A percentile compares a stretch with the other conserved stretches of the same genome.
Conservation (phyloP, 1,140 invertebrate species). For the Trissolcus basalis region DNA sequence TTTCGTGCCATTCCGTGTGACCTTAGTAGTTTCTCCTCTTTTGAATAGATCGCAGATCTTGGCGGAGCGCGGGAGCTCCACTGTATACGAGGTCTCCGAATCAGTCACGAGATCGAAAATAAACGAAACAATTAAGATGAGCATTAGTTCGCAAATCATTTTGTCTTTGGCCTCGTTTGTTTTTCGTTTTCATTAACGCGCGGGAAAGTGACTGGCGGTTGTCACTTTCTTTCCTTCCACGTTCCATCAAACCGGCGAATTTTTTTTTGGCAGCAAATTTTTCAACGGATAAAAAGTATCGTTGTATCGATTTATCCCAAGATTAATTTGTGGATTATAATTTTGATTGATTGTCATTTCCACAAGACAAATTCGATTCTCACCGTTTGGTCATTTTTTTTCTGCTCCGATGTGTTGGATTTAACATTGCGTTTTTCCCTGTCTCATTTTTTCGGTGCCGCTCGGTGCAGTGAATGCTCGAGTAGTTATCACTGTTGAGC, state of each 20-base stretch:
- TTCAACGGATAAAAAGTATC: no score
- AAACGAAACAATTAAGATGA: slow-evolving; percentile 61
- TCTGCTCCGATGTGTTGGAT: no score
- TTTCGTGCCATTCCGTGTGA: slow-evolving; percentile 57
- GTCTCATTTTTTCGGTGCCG: background rate
- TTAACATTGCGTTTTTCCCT: no score
- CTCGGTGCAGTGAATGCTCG: slow-evolving; percentile 14
- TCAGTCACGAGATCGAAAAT: slow-evolving; percentile 60
- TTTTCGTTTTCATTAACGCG: slow-evolving; percentile 40
- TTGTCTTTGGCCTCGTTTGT: slow-evolving; percentile 19
- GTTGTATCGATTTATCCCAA: no score
- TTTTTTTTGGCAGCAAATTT: no score
- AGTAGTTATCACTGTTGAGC: slow-evolving; percentile 45
- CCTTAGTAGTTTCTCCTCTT: slow-evolving; percentile 58
- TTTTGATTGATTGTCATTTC: no score
- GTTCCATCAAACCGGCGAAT: background rate
- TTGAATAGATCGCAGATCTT: slow-evolving; percentile 60
- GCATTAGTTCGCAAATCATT: slow-evolving; percentile 51
- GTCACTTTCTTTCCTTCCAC: slow-evolving; percentile 3
- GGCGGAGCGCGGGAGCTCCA: slow-evolving; percentile 49
- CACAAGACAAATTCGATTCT: no score
- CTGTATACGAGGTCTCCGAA: slow-evolving; percentile 40
- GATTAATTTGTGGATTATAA: no score
- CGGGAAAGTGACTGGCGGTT: slow-evolving; percentile 24
- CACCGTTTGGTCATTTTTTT: no score